Evolutionary conservation across 2,797 vertebrate species (phyloP), one percentile per base, ranked within the genome.

Genomic region (Acanthurus tractus): DNA sequence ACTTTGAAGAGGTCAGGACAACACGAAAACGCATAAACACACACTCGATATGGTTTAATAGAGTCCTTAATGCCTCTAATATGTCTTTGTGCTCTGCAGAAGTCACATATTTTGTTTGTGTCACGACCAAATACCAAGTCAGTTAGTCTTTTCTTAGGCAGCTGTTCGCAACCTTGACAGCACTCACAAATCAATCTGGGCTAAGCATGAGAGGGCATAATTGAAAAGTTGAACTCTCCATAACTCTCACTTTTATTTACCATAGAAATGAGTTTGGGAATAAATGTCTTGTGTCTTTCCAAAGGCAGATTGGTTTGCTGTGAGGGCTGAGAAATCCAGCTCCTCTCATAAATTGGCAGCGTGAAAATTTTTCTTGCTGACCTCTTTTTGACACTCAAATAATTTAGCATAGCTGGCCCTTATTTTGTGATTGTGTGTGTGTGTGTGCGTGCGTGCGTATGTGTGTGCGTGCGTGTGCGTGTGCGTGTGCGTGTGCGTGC

Each of bases 1-100:
- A 99, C 92, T 96, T 95, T 48, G 84, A 92, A 76, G 92, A 93
- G 92, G 93, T 93, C 72, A 91, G 90, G 14, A 80, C 65, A 80
- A 76, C 36, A 48, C 42, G 6, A 38, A 23, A 34, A 23, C 44
- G 3, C 50, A 69, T 49, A 67, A 18, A 69, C 4, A 56, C 49
- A 6, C 42, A 22, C 50, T 58, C 57, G 29, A 25, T 53, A 48
- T 11, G 36, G 48, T 71, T 78, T 81, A 59, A 36, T 68, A 38
- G 62, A 76, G 70, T 57, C 22, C 46, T 80, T 52, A 52, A 63
- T 73, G 34, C 46, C 57, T 56, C 45, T 66, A 69, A 74, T 71
- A 52, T 52, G 17, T 82, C 34, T 78, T 70, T 55, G 50, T 74
- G 29, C 25, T 66, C 29, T 40, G 46, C 61, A 18, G 63, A 77